These are phyloP conservation scores for Corvus moneduloides DNA, from an alignment of 2,113 vertebrate species.

Conservation along the genomic window DNA sequence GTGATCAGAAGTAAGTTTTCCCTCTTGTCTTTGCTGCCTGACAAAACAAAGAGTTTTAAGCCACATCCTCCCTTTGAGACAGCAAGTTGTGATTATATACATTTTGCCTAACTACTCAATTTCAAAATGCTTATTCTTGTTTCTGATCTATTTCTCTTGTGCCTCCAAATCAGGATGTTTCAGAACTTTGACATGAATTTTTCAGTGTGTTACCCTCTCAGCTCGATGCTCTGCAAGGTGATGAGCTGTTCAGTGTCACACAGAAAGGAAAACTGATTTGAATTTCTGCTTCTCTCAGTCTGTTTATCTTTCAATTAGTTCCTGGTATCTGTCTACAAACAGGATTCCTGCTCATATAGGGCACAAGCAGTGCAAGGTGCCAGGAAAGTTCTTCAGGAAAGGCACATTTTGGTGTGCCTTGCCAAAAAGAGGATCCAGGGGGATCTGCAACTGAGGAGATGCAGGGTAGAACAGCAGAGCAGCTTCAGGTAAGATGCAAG, in stretches of 20 bases:
- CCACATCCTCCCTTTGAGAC: constrained; percentile 6
- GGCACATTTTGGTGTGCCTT: background rate
- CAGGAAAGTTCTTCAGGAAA: background rate
- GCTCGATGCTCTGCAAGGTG: background rate
- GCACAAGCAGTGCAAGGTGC: background rate
- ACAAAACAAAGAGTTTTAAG: constrained; percentile 10
- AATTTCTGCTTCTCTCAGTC: background rate
- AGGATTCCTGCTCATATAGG: background rate
- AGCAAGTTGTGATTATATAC: background rate
- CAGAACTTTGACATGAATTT: background rate
- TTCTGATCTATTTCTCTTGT: constrained; percentile 19
- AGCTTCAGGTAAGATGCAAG: background rate
- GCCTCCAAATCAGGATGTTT: background rate
- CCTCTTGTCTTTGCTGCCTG: background rate
- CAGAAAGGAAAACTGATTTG: background rate
- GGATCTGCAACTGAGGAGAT: background rate
- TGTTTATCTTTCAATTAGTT: background rate
- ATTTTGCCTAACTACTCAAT: background rate
- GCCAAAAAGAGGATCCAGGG: background rate
- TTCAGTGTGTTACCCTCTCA: background rate
- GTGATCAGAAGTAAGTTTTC: background rate
- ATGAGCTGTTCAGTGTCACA: background rate
- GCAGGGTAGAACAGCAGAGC: background rate
- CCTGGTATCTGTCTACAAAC: background rate
- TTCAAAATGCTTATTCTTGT: background rate